phyloP scores from a whole-genome alignment of 2,113 vertebrate species.

The Gallinago jamesoni region DNA sequence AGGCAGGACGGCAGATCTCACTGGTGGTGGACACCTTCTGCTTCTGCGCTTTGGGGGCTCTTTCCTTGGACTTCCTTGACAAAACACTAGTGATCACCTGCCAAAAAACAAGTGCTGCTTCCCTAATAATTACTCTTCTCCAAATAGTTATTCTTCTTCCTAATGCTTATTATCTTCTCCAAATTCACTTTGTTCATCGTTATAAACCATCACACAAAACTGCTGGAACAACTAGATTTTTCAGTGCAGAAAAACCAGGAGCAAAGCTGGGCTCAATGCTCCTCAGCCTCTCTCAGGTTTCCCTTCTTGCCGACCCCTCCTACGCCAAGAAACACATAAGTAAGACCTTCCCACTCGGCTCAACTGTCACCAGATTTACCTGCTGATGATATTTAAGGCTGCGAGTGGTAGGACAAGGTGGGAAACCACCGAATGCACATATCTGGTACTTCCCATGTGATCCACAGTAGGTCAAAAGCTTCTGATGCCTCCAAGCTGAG shows the following conservation, averaged over 20 bases:
- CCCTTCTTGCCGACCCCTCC: neutral
- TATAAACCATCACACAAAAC: neutral
- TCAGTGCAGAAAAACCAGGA: neutral
- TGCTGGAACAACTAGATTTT: neutral
- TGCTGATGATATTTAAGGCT: neutral
- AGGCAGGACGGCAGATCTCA: neutral
- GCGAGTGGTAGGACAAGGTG: neutral
- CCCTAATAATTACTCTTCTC: neutral
- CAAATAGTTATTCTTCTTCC: neutral
- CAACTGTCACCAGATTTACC: neutral
- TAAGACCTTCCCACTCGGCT: neutral
- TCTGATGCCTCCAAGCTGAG: neutral
- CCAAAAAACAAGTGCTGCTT: neutral
- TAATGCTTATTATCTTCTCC: rapidly evolving
- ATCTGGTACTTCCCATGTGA: neutral
- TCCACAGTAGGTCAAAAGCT: neutral
- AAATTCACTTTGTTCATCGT: neutral
- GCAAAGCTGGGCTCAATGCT: neutral
- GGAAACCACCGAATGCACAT: neutral
- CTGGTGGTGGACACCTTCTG: neutral
- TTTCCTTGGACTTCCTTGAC: neutral
- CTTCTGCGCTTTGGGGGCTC: neutral
- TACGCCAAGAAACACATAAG: neutral
- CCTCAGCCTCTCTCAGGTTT: neutral
- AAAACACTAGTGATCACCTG: neutral